Evolutionary conservation across 2,888 invertebrate species (phyloP), one percentile per base, ranked within the genome.

Genomic region (Cephus rjabovi): DNA sequence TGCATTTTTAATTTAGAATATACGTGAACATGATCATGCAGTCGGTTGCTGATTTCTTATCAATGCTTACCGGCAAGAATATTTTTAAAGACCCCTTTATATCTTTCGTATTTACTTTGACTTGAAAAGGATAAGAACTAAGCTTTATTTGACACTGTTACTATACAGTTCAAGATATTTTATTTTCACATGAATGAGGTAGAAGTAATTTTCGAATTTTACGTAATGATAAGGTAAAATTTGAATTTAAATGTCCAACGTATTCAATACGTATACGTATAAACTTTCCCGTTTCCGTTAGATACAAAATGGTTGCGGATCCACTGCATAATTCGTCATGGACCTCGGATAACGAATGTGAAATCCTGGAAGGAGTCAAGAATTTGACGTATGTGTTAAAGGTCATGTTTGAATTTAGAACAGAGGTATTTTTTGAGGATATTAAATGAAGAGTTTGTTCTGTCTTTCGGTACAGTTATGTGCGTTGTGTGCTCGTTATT

Each of bases 1-100:
- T 23, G 23, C 23, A 56, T 23, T 56, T 56, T 56, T 9, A 56
- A 56, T 56, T 23, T 56, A 56, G 2, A 56, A 56, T 23, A 9
- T 73, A 71, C 73, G 74, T 73, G 68, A 40, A 34, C 34, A 73
- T 68, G 77, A 79, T 81, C 76, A 80, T 80, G 80, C 75, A 40
- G 76, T 75, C 74, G 77, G 75, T 74, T 75, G 77, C 71, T 78
- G 78, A 77, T 81, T 75, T 77, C 78, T 79, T 81, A 78, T 78
- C 79, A 78, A 77, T 69, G 68, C 37, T 35, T 33, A 34, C 34
- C 56, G 56, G 23, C 56, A 56, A 76, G n/a, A 74, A 33, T 37
- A 73, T 74, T 76, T 78, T 74, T 33, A 56, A 23, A 40, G 15
- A 40, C 15, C 40, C 40, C 40, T 15, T 40, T 23, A 9, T 56